Evolutionary conservation across 2,113 vertebrate genomes (phyloP).

Genomic region (Crotalus viridis): DNA sequence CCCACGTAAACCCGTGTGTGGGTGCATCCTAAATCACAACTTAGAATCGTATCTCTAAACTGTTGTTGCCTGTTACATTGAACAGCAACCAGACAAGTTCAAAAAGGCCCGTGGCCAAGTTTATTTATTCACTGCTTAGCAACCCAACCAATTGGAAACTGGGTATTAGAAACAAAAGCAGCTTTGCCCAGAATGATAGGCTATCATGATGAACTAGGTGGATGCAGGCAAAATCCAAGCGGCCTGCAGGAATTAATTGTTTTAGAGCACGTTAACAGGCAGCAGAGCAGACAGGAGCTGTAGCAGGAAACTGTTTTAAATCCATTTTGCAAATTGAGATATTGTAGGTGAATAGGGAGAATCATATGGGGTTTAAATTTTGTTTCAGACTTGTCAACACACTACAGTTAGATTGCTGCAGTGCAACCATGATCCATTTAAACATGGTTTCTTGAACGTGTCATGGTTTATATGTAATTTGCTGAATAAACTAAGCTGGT

Average conservation of each 20-base stretch:
- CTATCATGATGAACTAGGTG: neutral
- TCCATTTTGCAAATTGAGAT: neutral
- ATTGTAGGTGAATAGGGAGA: fast-evolving
- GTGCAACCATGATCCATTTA: neutral
- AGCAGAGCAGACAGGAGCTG: neutral
- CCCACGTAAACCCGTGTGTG: neutral
- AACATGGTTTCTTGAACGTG: neutral
- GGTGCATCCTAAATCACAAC: neutral
- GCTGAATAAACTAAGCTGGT: neutral
- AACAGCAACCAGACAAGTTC: fast-evolving
- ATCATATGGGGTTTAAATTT: neutral
- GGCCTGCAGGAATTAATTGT: neutral
- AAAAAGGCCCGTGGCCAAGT: neutral
- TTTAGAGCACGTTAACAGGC: neutral
- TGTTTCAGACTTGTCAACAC: neutral
- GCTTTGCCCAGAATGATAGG: neutral
- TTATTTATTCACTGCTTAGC: neutral
- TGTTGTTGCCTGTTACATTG: neutral
- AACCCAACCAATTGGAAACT: neutral
- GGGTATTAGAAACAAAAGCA: neutral
- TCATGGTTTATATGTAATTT: neutral
- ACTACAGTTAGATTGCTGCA: neutral
- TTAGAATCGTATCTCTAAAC: neutral
- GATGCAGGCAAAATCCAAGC: fast-evolving
- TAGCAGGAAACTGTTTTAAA: neutral